Evolutionary conservation across 2,888 invertebrate genomes (phyloP), one percentile per base, ranked within the genome.

Genomic region (Tiphia femorata): DNA sequence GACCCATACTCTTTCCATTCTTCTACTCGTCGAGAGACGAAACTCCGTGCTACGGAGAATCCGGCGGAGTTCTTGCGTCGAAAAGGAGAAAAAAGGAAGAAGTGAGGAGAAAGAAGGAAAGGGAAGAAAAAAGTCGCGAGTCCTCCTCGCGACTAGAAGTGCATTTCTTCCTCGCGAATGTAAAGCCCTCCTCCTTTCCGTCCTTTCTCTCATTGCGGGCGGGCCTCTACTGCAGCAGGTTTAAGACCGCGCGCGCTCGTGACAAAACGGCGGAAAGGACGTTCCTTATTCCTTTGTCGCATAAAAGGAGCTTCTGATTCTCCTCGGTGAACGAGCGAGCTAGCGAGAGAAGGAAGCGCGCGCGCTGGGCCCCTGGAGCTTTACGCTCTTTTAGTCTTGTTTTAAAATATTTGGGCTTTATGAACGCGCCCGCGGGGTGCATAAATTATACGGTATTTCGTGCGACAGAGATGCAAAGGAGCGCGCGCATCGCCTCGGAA

Each of bases 351-450:
- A 37, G 7, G 17, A 41, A 23, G 23, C 41, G 20, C 12, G 23
- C 21, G n/a, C 10, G 5, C 20, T 46, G 12, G 33, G 8, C 33
- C n/a, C n/a, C n/a, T 33, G 37, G 40, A 54, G 63, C 70, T 67
- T 64, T 71, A 72, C 63, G 68, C 64, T 63, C 73, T 73, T 72
- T 74, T 75, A 70, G 72, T 70, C 71, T 70, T 70, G 73, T 73
- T 76, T 76, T 72, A 72, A 77, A 78, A 77, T 73, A 76, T 77
- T 77, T 76, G 72, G 72, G 67, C 72, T 76, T 75, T 72, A 73
- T 72, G 74, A 74, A 71, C 63, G 72, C 58, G 58, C 66, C 69
- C 67, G 61, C 67, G 67, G 77, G 77, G 77, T 78, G 77, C 77
- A 79, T 78, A 78, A 78, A 79, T 79, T 79, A 78, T 57, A 62